Conservation (phyloP, 2,888 invertebrate species). For the Hydrotaea diabolus region DNA sequence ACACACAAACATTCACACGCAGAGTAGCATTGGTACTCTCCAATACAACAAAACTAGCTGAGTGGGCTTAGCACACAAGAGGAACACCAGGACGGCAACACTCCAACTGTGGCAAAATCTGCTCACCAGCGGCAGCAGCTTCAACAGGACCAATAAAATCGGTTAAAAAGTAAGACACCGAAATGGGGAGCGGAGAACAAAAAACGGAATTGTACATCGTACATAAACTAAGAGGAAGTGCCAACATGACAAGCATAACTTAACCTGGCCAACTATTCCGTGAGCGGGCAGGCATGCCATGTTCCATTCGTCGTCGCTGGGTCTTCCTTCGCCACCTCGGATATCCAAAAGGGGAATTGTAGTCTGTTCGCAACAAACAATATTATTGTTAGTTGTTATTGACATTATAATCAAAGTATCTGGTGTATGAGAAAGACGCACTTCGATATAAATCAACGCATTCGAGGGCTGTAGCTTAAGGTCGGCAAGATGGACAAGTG, state of each 20-base stretch:
- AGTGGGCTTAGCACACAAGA: conserved; percentile 38
- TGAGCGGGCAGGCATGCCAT: conserved; percentile 9
- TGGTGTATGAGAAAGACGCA: conserved; percentile 59
- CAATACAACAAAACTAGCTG: conserved; percentile 31
- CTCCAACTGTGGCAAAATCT: conserved; percentile 10
- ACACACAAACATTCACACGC: conserved; percentile 62
- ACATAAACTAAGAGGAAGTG: conserved; percentile 72
- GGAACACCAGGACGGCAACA: background rate
- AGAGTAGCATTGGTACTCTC: background rate
- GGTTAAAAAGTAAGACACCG: conserved; percentile 31
- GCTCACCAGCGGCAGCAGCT: conserved; percentile 37
- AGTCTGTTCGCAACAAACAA: conserved; percentile 51
- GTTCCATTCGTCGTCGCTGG: background rate
- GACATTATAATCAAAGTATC: conserved; percentile 76
- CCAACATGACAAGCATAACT: conserved; percentile 78
- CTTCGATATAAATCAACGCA: conserved; percentile 48
- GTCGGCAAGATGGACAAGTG: too few species aligned
- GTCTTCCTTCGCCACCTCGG: conserved; percentile 37
- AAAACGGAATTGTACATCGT: conserved; percentile 40
- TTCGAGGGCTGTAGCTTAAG: background rate
- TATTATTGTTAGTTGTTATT: conserved; percentile 72
- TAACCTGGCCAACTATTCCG: conserved; percentile 69
- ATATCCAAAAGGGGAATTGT: conserved; percentile 32
- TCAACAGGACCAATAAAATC: conserved; percentile 66
- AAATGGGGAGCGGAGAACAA: conserved; percentile 18